Percentiles rank a stretch among this genome's conserved stretches.
These are phyloP conservation scores for Tribolium castaneum DNA, from an alignment of 1,140 invertebrate species.

Conservation along the genomic window DNA sequence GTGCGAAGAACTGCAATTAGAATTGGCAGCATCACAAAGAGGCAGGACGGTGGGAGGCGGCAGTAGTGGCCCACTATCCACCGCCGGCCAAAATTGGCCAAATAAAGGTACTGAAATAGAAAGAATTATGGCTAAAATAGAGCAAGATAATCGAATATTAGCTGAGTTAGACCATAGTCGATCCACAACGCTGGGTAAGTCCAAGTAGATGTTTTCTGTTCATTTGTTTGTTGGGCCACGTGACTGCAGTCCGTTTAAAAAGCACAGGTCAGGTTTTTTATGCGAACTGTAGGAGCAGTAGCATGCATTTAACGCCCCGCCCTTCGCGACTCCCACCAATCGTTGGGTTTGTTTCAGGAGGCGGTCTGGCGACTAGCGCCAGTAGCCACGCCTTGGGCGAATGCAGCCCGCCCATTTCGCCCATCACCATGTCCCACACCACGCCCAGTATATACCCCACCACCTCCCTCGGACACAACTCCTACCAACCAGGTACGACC, in stretches of 20 bases:
- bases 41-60: constrained; percentile 47
- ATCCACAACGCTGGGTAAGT: constrained; percentile 65
- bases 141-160: constrained; percentile 87
- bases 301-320: no score
- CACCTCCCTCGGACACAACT: constrained; percentile 66
- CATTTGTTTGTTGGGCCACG: constrained; percentile 16
- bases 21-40: constrained; percentile 76
- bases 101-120: constrained; percentile 86
- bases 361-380: constrained; percentile 68
- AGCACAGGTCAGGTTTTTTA: constrained; percentile 3
- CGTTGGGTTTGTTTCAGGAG: constrained; percentile 44
- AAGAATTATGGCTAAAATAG: constrained; percentile 93
- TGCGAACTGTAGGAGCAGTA: constrained; percentile 7
- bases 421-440: constrained; percentile 68
- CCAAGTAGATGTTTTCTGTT: constrained; percentile 3
- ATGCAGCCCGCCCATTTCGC: constrained; percentile 69
- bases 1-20: constrained; percentile 89
- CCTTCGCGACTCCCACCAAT: background rate
- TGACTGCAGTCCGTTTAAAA: constrained; percentile 11
- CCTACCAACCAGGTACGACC: constrained; percentile 36
- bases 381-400: constrained; percentile 70
- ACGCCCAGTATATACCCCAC: constrained; percentile 63
- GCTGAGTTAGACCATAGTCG: constrained; percentile 89
- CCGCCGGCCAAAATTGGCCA: constrained; percentile 65
- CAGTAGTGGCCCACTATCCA: constrained; percentile 61